A percentile compares a stretch with the other conserved stretches of the same genome.
Evolutionary conservation across 2,113 vertebrate species (phyloP).

Genomic region (Electrona antarctica): DNA sequence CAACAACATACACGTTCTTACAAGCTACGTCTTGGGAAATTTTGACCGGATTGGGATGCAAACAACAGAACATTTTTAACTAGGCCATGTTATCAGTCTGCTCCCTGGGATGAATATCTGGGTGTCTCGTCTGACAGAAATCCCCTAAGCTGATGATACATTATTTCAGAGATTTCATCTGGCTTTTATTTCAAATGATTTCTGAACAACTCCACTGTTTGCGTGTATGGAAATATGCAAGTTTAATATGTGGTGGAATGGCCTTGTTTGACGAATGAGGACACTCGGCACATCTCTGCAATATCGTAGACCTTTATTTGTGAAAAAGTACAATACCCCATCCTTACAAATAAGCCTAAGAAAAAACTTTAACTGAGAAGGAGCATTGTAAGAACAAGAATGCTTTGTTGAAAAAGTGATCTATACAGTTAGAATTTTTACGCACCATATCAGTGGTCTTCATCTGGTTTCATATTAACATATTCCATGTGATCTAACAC

Average conservation of each 20-base stretch:
- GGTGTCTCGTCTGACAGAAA: constrained; percentile 57
- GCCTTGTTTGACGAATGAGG: constrained; percentile 3
- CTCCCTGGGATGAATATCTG: constrained; percentile 56
- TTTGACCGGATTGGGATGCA: constrained; percentile 73
- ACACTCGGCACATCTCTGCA: constrained; percentile 24
- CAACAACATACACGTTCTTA: constrained; percentile 76
- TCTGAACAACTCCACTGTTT: constrained; percentile 6
- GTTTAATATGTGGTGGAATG: background rate
- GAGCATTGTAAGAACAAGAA: constrained; percentile 22
- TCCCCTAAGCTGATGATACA: constrained; percentile 49
- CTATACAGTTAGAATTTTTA: constrained; percentile 18
- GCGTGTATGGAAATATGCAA: constrained; percentile 10
- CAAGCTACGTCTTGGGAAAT: constrained; percentile 75
- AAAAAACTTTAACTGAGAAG: constrained; percentile 47
- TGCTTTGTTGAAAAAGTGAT: constrained; percentile 30
- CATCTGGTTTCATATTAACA: constrained; percentile 19
- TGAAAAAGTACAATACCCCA: constrained; percentile 59
- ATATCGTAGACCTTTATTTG: constrained; percentile 62
- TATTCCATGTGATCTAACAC: constrained; percentile 32
- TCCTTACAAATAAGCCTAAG: constrained; percentile 61
- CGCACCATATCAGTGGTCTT: constrained; percentile 25
- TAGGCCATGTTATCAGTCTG: constrained; percentile 69
- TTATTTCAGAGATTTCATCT: constrained; percentile 18
- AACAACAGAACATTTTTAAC: constrained; percentile 73
- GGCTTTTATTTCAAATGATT: constrained; percentile 18